Conservation (phyloP, 2,797 vertebrate species). For the Lithobates pipiens region DNA sequence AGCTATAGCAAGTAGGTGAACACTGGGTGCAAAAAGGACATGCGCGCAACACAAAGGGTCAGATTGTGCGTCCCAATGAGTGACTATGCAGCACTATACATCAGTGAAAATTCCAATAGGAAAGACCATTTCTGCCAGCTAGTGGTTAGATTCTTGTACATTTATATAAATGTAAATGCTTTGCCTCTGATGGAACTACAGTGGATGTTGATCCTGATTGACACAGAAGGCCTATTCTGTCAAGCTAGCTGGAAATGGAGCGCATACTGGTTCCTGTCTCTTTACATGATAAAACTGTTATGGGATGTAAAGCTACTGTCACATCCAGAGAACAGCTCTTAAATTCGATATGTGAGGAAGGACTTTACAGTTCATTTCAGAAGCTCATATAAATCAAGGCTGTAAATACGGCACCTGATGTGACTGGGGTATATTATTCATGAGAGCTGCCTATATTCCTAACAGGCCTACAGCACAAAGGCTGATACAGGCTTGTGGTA, state of each 20-base stretch:
- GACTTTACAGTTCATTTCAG: constrained; percentile 26
- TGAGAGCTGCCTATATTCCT: background rate
- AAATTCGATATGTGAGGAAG: background rate
- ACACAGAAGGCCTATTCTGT: constrained; percentile 63
- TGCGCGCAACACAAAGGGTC: no score
- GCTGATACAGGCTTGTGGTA: background rate
- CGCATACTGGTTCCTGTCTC: constrained; percentile 7
- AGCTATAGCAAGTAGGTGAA: no score
- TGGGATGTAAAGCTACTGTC: constrained; percentile 28
- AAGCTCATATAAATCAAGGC: constrained; percentile 29
- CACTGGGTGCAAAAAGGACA: no score
- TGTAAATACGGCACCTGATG: background rate
- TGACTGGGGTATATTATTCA: background rate
- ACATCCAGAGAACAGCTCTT: constrained; percentile 1
- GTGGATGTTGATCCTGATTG: constrained; percentile 64
- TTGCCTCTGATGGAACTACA: constrained; percentile 56
- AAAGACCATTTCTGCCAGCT: background rate
- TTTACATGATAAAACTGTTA: constrained; percentile 17
- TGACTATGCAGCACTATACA: background rate
- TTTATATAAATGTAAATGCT: background rate
- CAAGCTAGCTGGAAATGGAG: constrained; percentile 64
- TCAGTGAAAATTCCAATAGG: background rate
- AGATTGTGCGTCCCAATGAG: no score
- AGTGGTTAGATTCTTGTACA: background rate
- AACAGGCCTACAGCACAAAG: background rate